Conservation (phyloP, 2,797 vertebrate species). For the Clamator glandarius region DNA sequence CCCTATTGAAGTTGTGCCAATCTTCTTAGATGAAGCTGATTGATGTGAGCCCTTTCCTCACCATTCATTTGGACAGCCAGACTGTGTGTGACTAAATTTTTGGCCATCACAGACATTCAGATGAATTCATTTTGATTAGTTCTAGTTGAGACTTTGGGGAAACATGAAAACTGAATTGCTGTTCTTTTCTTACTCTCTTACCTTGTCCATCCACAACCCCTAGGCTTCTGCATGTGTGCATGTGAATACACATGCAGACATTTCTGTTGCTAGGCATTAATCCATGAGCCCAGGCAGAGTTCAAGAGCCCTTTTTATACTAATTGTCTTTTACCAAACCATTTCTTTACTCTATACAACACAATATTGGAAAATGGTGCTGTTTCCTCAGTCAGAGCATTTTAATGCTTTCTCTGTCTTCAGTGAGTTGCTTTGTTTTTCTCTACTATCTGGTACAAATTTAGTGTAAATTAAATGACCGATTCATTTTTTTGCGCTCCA, state of each 20-base stretch:
- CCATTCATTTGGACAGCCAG: constrained; percentile 68
- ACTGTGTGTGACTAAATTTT: constrained; percentile 66
- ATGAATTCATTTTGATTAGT: constrained; percentile 67
- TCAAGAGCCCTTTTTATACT: constrained; percentile 32
- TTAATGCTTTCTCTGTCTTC: constrained; percentile 45
- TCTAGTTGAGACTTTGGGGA: constrained; percentile 57
- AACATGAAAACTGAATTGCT: constrained; percentile 31
- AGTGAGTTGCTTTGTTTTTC: constrained; percentile 49
- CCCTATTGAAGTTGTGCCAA: constrained; percentile 62
- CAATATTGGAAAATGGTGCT: not conserved
- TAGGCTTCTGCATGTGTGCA: not conserved
- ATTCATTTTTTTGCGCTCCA: constrained; percentile 61
- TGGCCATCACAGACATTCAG: constrained; percentile 55
- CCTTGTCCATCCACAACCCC: not conserved
- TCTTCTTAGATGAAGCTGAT: constrained; percentile 66
- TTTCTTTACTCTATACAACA: not conserved
- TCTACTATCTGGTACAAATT: constrained; percentile 51
- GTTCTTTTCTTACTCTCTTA: not conserved
- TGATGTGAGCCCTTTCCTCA: constrained; percentile 63
- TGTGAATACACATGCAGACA: constrained; percentile 4
- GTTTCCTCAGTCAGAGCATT: constrained; percentile 40
- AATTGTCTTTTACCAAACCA: constrained; percentile 27
- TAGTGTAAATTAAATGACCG: constrained; percentile 69
- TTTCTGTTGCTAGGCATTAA: constrained; percentile 52
- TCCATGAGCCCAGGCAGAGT: constrained; percentile 24